These are phyloP conservation scores for Thermophis baileyi DNA, from an alignment of 2,113 vertebrate species.

Conservation along the genomic window DNA sequence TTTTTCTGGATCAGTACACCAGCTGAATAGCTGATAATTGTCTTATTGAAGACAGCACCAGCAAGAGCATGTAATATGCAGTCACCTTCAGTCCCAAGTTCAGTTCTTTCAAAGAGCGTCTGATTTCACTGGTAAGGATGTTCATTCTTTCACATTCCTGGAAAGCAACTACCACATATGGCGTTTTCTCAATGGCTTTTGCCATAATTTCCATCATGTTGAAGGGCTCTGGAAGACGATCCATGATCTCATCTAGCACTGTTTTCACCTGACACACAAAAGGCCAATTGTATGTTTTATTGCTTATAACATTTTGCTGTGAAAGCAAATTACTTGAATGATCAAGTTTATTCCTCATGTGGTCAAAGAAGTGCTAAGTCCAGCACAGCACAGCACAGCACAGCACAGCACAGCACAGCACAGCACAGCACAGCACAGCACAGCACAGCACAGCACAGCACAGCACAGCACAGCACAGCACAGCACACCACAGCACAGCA, in stretches of 20 bases:
- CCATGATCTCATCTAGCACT: constrained; percentile 62
- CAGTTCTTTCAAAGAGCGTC: constrained; percentile 69
- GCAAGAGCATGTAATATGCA: background rate
- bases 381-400: background rate
- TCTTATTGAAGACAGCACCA: background rate
- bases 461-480: background rate
- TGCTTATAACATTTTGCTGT: background rate
- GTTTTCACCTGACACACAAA: constrained; percentile 65
- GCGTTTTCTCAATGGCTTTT: constrained; percentile 62
- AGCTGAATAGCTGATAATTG: background rate
- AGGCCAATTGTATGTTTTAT: background rate
- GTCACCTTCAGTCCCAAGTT: constrained; percentile 70
- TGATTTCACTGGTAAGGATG: constrained; percentile 64
- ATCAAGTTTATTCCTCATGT: background rate
- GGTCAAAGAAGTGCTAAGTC: background rate
- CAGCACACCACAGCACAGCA: too few relatives aligned
- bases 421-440: background rate
- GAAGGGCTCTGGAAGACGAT: constrained; percentile 66
- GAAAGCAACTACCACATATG: constrained; percentile 68
- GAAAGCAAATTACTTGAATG: background rate
- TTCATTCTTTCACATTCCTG: constrained; percentile 78
- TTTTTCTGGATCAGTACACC: background rate
- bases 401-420: background rate
- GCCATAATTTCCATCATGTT: constrained; percentile 67
- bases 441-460: background rate